A percentile compares a stretch with the other conserved stretches of the same genome.
Conservation (phyloP, 2,113 vertebrate genomes). For the Geococcyx californianus region DNA sequence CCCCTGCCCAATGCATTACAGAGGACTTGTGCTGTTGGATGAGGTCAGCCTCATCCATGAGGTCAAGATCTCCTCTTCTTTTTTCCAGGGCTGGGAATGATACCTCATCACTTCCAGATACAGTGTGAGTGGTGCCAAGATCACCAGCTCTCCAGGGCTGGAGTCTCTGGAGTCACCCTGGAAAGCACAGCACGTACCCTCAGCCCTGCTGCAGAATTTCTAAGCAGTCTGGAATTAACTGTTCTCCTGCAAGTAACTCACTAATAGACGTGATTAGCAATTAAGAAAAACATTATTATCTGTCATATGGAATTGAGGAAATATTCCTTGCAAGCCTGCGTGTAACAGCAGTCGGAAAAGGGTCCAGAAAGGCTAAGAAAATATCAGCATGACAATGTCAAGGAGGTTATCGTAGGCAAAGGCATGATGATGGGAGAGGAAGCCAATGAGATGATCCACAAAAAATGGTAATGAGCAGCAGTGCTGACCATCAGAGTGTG, state of each 20-base stretch:
- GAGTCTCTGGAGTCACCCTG: not conserved
- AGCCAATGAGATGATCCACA: slow-evolving; percentile 18
- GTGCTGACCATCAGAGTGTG: not conserved
- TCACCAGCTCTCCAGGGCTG: not conserved
- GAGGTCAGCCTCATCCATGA: not conserved
- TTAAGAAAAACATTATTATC: slow-evolving; percentile 68
- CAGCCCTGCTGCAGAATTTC: slow-evolving; percentile 1
- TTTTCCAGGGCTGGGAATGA: not conserved
- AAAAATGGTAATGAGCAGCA: not conserved
- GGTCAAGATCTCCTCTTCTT: not conserved
- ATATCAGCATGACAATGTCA: not conserved
- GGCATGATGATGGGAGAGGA: not conserved
- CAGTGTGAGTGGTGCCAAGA: not conserved
- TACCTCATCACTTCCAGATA: not conserved
- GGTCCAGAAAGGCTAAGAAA: not conserved
- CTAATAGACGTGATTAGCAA: slow-evolving; percentile 62
- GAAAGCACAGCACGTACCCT: not conserved
- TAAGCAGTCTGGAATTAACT: not conserved
- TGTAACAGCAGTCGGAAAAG: not conserved
- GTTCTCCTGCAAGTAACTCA: slow-evolving; percentile 48
- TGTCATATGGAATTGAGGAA: slow-evolving; percentile 31
- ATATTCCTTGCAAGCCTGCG: slow-evolving; percentile 9
- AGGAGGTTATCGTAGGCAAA: slow-evolving; percentile 3
- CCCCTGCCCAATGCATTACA: not conserved
- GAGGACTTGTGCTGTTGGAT: not conserved